phyloP scores from a whole-genome alignment of 2,888 invertebrate species.

The Patella caerulea region DNA sequence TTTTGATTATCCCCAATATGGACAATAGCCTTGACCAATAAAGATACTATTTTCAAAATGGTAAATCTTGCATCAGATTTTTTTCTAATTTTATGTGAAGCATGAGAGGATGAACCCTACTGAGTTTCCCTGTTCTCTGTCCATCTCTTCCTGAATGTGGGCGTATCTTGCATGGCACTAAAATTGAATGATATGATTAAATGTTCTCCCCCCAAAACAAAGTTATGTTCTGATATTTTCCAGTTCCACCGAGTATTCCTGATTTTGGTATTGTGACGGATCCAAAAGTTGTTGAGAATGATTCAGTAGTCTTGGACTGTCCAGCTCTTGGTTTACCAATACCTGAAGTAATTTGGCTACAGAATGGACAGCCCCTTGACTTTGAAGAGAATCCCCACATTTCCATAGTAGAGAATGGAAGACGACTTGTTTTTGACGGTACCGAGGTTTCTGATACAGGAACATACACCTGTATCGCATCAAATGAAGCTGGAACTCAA shows the following conservation, averaged over 20 bases:
- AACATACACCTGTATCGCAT: constrained; percentile 72
- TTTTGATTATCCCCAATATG: too few relatives aligned
- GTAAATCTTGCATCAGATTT: too few relatives aligned
- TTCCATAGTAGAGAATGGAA: constrained; percentile 50
- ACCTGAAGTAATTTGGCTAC: constrained; percentile 65
- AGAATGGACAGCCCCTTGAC: constrained; percentile 52
- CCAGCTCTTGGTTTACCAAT: constrained; percentile 62
- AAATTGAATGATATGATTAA: too few relatives aligned
- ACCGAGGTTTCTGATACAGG: constrained; percentile 57
- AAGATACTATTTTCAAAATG: too few relatives aligned
- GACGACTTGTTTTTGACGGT: constrained; percentile 54
- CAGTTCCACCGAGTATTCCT: constrained; percentile 72
- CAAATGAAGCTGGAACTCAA: constrained; percentile 72
- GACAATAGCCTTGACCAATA: too few relatives aligned
- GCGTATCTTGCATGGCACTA: too few relatives aligned
- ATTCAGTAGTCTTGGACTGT: constrained; percentile 59
- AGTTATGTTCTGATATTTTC: constrained; percentile 24
- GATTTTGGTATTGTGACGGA: constrained; percentile 58
- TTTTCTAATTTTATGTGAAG: too few relatives aligned
- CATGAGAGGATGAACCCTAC: too few relatives aligned
- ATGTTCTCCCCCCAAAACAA: too few relatives aligned
- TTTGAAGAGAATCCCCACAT: constrained; percentile 40
- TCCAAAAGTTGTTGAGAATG: constrained; percentile 68
- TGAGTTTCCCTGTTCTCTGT: too few relatives aligned
- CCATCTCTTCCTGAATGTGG: too few relatives aligned